Conservation (phyloP, 2,113 vertebrate species). For the Cardinalis cardinalis region DNA sequence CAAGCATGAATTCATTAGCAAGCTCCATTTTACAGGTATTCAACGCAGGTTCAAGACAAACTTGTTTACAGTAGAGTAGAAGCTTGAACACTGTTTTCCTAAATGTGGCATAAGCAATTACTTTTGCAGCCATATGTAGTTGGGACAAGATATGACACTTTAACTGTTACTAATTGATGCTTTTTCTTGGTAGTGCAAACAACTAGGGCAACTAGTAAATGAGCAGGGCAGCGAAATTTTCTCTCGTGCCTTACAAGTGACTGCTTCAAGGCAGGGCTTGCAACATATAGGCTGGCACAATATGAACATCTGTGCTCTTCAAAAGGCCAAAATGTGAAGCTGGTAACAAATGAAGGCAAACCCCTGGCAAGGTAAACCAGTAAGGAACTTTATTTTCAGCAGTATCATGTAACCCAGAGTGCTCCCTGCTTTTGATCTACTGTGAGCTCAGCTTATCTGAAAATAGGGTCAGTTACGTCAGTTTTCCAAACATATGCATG, state of each 20-base stretch:
- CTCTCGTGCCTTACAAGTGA: constrained; percentile 15
- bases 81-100: constrained; percentile 1
- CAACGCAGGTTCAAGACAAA: not conserved
- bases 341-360: not conserved
- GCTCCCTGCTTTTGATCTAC: not conserved
- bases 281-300: not conserved
- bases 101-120: constrained; percentile 25
- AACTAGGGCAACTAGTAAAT: constrained; percentile 39
- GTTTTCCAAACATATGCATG: not conserved
- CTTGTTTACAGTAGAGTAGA: constrained; percentile 22
- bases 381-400: not conserved
- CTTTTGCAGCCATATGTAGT: not conserved
- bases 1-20: not conserved
- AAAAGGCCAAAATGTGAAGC: not conserved
- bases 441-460: not conserved
- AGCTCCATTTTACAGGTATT: not conserved
- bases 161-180: constrained; percentile 60
- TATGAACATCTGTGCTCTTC: not conserved
- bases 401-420: not conserved
- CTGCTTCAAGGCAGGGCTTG: constrained; percentile 36
- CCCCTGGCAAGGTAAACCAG: not conserved
- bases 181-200: constrained; percentile 42
- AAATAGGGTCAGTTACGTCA: not conserved
- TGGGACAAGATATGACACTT: constrained; percentile 15
- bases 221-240: not conserved